Evolutionary conservation across 1,140 invertebrate genomes (phyloP).

Genomic region (Hermatobates lingyangjiaoensis): DNA sequence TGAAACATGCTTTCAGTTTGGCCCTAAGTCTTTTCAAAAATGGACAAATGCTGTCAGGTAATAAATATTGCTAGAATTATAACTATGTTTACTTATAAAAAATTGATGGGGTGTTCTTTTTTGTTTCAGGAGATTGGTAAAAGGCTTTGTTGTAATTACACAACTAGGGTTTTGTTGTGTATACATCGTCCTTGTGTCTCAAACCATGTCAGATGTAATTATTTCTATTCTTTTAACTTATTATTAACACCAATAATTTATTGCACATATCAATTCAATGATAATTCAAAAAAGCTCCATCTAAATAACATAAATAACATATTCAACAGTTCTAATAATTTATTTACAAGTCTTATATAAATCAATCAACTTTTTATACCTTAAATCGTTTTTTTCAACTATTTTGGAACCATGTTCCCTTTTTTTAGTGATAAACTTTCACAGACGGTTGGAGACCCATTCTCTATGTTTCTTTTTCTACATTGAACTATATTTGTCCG

Average conservation of each 20-base stretch:
- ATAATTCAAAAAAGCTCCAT: too few relatives aligned
- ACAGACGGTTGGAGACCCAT: too few relatives aligned
- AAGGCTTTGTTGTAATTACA: conserved; percentile 77
- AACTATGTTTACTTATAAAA: not conserved
- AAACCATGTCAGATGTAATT: conserved; percentile 15
- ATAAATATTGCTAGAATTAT: not conserved
- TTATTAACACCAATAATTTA: not conserved
- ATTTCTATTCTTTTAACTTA: not conserved
- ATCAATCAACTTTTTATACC: too few relatives aligned
- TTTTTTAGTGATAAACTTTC: too few relatives aligned
- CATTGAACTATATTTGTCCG: too few relatives aligned
- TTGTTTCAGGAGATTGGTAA: conserved; percentile 31
- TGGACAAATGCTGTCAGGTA: conserved; percentile 11
- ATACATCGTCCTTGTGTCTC: conserved; percentile 82
- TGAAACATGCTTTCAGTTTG: conserved; percentile 10
- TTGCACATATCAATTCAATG: not conserved
- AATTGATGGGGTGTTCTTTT: not conserved
- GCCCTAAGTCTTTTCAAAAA: conserved; percentile 9
- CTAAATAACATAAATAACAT: too few relatives aligned
- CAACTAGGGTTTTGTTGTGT: conserved; percentile 95
- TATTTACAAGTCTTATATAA: too few relatives aligned
- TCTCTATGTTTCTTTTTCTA: too few relatives aligned
- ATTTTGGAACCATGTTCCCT: too few relatives aligned
- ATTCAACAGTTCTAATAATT: too few relatives aligned
- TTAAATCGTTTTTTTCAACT: too few relatives aligned